A percentile compares a stretch with the other conserved stretches of the same genome.
Conservation (phyloP, 2,888 invertebrate genomes). For the Cetonia aurata region DNA sequence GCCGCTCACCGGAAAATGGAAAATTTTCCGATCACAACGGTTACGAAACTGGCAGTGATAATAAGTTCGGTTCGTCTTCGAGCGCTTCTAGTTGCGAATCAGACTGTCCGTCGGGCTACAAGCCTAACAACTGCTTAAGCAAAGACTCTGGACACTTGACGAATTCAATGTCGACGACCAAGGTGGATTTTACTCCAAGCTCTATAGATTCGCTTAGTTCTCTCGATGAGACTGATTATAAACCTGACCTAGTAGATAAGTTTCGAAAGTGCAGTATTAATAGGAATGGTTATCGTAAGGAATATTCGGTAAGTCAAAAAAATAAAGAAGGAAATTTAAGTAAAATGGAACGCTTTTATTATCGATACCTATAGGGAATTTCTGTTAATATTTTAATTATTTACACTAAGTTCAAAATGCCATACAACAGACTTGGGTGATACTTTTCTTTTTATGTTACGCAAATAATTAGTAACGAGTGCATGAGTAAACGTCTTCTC, state of each 20-base stretch:
- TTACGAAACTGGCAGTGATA: slow-evolving; percentile 62
- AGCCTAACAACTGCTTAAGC: slow-evolving; percentile 54
- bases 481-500: too few relatives aligned
- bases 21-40: slow-evolving; percentile 61
- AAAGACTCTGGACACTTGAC: slow-evolving; percentile 65
- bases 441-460: too few relatives aligned
- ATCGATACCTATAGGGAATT: too few relatives aligned
- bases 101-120: slow-evolving; percentile 52
- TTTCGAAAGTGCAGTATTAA: slow-evolving; percentile 61
- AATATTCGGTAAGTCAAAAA: slow-evolving; percentile 52
- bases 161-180: slow-evolving; percentile 61
- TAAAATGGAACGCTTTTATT: not conserved
- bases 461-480: too few relatives aligned
- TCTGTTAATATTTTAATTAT: too few relatives aligned
- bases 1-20: slow-evolving; percentile 52
- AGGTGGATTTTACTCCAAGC: slow-evolving; percentile 64
- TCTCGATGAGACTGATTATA: slow-evolving; percentile 65
- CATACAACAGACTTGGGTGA: too few relatives aligned
- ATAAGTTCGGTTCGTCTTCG: slow-evolving; percentile 64
- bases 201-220: slow-evolving; percentile 65
- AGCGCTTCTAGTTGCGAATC: slow-evolving; percentile 66
- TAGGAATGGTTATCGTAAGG: slow-evolving; percentile 51
- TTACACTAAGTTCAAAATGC: too few relatives aligned
- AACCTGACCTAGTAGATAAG: slow-evolving; percentile 58
- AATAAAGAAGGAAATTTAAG: not conserved